phyloP scores from a whole-genome alignment of 2,113 vertebrate species.

The Xerus inauris region DNA sequence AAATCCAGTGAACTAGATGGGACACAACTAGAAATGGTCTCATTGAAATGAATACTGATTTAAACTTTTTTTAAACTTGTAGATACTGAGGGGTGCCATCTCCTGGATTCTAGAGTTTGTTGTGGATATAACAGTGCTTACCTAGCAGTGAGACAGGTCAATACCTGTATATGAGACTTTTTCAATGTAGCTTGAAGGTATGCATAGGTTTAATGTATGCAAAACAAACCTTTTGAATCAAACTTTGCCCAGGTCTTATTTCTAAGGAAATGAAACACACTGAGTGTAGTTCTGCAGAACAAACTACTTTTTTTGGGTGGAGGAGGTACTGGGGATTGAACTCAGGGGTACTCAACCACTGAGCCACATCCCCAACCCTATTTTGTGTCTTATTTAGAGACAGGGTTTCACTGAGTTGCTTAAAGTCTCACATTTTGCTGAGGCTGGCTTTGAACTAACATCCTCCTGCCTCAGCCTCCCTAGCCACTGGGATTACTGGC shows the following conservation, averaged over 20 bases:
- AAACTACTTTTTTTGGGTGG: too few species aligned
- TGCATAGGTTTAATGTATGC: not conserved
- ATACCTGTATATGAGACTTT: not conserved
- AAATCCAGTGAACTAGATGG: not conserved
- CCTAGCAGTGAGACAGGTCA: not conserved
- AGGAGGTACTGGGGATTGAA: too few species aligned
- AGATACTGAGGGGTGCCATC: not conserved
- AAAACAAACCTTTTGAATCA: not conserved
- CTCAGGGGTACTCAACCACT: too few species aligned
- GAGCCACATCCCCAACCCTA: too few species aligned
- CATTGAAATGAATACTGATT: not conserved
- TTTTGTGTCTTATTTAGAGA: too few species aligned
- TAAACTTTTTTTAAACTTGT: not conserved
- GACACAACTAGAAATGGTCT: not conserved
- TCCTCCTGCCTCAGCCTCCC: too few species aligned
- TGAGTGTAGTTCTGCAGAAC: not conserved
- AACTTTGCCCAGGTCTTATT: not conserved
- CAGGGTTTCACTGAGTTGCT: too few species aligned
- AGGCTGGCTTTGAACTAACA: too few species aligned
- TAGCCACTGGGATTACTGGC: too few species aligned
- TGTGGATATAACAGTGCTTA: fast-evolving
- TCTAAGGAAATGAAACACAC: not conserved
- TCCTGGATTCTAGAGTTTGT: not conserved
- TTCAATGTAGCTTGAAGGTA: not conserved
- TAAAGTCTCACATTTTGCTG: too few species aligned